Evolutionary conservation across 37 sponge, comb jelly and placozoan genomes (phyloP), one percentile per base, ranked within the genome.

Genomic region (Geodia barretti): DNA sequence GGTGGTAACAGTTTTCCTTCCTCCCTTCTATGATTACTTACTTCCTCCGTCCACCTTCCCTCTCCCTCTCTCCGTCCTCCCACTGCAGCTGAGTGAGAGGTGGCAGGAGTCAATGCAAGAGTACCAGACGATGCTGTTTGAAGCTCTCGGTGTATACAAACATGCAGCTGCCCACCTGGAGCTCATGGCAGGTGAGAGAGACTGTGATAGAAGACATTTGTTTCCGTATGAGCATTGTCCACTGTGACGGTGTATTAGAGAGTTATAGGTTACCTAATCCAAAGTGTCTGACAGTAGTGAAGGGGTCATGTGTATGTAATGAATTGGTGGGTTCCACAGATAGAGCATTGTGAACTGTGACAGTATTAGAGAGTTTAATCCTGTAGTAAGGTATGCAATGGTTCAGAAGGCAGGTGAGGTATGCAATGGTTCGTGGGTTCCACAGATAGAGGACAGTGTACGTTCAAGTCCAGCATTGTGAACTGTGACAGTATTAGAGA

Each of bases 401-500:
- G n/a, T n/a, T n/a, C n/a, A n/a, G n/a, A n/a, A n/a, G n/a, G n/a
- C n/a, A n/a, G n/a, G n/a, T n/a, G n/a, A n/a, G n/a, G n/a, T n/a
- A n/a, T n/a, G n/a, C n/a, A n/a, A 11, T 20, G 60, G 19, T 58
- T 11, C 11, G 60, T 11, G 60, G 60, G 11, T 19, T 58, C 17
- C 19, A 19, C 30, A 26, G 65, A 64, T 74, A 37, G 0, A 34
- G 76, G 90, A 70, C 20, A 80, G 36, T 84, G 81, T 62, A 62
- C 73, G 20, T 90, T 85, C 78, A 90, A 90, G 32, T 70, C 39
- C 0, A 77, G 77, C 34, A n/a, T n/a, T n/a, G n/a, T n/a, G n/a
- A n/a, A n/a, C n/a, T n/a, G n/a, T n/a, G n/a, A n/a, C n/a, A n/a
- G n/a, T n/a, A n/a, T n/a, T n/a, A n/a, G n/a, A n/a, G n/a, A n/a